phyloP scores from a whole-genome alignment of 1,140 invertebrate genomes.

The Aphis craccivora region DNA sequence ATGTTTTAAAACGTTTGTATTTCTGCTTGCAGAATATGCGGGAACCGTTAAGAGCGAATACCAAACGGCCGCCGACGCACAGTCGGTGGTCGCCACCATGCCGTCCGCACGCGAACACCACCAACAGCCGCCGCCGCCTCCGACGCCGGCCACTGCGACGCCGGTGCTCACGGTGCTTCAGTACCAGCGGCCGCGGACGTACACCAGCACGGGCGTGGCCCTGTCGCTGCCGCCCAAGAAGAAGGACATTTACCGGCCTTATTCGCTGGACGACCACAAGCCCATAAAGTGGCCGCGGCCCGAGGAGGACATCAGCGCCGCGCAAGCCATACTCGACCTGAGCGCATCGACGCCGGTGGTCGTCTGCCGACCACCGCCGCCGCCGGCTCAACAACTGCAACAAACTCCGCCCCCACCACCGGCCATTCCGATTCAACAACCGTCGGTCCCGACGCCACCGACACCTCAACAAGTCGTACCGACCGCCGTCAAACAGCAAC shows the following conservation, averaged over 20 bases:
- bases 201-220: slow-evolving; percentile 81
- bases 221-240: slow-evolving; percentile 84
- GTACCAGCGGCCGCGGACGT: slow-evolving; percentile 63
- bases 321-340: slow-evolving; percentile 85
- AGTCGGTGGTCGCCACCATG: slow-evolving; percentile 80
- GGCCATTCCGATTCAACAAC: no score
- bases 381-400: slow-evolving; percentile 69
- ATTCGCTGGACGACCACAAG: slow-evolving; percentile 76
- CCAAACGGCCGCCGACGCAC: slow-evolving; percentile 60
- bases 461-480: neutral
- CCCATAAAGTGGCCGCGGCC: slow-evolving; percentile 63
- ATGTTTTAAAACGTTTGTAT: neutral
- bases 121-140: slow-evolving; percentile 87
- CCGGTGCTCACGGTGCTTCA: slow-evolving; percentile 58
- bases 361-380: slow-evolving; percentile 63
- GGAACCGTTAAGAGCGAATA: slow-evolving; percentile 36
- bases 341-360: slow-evolving; percentile 80
- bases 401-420: slow-evolving; percentile 74
- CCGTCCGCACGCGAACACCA: slow-evolving; percentile 73
- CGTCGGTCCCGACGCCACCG: neutral
- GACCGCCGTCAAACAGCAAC: neutral
- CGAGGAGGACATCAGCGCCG: slow-evolving; percentile 75
- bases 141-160: slow-evolving; percentile 68
- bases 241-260: slow-evolving; percentile 86
- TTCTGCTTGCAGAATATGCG: slow-evolving; percentile 35